Evolutionary conservation across 2,888 invertebrate species (phyloP), one percentile per base, ranked within the genome.

Genomic region (Andrena trimmerana): DNA sequence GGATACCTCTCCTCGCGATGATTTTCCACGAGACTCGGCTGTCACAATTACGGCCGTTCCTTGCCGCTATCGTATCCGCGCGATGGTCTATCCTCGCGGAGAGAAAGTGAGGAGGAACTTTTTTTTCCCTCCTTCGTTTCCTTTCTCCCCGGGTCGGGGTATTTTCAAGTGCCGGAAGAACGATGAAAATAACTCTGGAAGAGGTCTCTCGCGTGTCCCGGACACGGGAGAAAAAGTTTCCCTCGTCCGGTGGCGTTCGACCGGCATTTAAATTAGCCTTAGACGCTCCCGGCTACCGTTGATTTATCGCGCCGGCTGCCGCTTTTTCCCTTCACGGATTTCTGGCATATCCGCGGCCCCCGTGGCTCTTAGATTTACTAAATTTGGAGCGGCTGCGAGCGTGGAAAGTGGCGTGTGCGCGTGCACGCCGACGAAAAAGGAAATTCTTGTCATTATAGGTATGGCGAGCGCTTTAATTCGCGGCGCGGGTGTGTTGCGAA

Each of bases 311-410:
- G 48, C 27, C 16, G 33, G 48, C 27, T 8, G 54, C 8, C 50
- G 36, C 10, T n/a, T 13, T 71, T 65, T 74, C 54, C 20, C 27
- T 0, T 60, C 7, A 31, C 36, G 52, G 66, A 70, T 78, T 81
- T 78, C 78, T 62, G 68, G 57, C 69, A 50, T 68, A 72, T 62
- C 68, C 42, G 42, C 42, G 42, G 63, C 48, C 6, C 27, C 8
- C 24, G 29, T 31, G 7, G 13, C 42, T 24, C 13, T 62, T 67
- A 59, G 79, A 79, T 86, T 80, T 48, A 48, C 85, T 79, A 77
- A 83, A 72, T 83, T 83, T 79, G 83, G 85, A 83, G 81, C 66
- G 85, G 76, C 50, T 31, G 84, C n/a, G 48, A 54, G 50, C 70
- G 73, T 66, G 85, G 81, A 85, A 78, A 75, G 65, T 33, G 60